Base-by-base conservation (phyloP, 1,140 invertebrate species). In the Pseudomyrmex cubaensis region DNA sequence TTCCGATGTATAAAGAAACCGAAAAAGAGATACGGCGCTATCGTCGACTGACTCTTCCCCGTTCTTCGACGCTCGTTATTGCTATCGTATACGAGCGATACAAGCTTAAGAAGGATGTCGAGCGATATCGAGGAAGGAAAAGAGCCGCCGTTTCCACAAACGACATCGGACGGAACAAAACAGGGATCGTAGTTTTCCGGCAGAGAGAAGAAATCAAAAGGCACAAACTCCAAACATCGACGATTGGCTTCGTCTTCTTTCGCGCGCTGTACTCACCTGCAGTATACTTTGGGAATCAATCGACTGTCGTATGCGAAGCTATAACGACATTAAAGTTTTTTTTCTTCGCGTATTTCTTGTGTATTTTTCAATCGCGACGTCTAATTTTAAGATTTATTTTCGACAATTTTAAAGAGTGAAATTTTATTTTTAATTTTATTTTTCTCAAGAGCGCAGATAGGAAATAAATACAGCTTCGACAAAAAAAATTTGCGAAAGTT, bases 131-230 rank as follows among this genome's bases (percentile, higher is more conserved):
- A 13, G 9, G 35, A 13, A 35, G 80, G n/a, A 56, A 59, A 48
- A 20, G 48, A 69, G 20, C 15, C 48, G 2, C 17, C 63, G 52
- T 57, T 69, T 25, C 56, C 54, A 35, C 44, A 52, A n/a, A n/a
- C 8, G 35, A 35, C 25, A 50, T 35, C 35, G 17, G 4, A 82
- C 2, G 17, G 48, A 17, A 50, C 12, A 72, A 62, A 46, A 48
- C 52, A 35, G 63, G 61, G 63, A 75, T 78, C 61, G 63, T 48
- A 69, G 54, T 78, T 69, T 84, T 78, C 74, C 63, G 46, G 44
- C 46, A 67, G 25, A 84, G 20, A 44, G 63, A 46, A 78, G 82
- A 80, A 78, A 84, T 67, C 64, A 69, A 84, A 84, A 82, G 59
- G 70, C 59, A 54, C 78, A 63, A 35, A 35, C 35, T 70, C 63